Base-by-base conservation (phyloP, 30 jellyfish, hydroid and myxozoan genomes). In the Aurelia coerulea region DNA sequence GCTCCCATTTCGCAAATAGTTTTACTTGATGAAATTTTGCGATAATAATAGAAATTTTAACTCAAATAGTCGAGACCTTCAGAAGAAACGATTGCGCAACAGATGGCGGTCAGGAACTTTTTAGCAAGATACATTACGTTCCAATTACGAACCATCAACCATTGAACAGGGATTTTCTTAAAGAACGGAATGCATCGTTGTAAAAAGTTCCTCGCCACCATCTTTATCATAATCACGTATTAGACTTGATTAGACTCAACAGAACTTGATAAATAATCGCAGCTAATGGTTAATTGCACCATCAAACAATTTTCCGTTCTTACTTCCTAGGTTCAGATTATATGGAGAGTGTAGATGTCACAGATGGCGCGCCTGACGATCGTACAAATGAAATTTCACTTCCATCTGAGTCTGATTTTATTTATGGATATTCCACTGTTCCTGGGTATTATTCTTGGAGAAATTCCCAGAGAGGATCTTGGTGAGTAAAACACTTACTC, bases 371-470 rank as follows among this genome's bases (percentile, higher is more conserved):
- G 33, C 90, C n/a, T 59, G 97, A 84, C 71, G 89, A 94, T 66
- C 90, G 96, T 10, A 78, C 97, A 17, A 95, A 95, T 75, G 99
- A 95, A 37, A 82, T 95, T 19, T 84, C 99, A 6, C 84, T 95
- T 37, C 99, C 99, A 14, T 35, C 95, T 34, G 99, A 95, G 68
- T 81, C 99, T 4, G 99, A 95, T 73, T 95, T 95, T 78, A 23
- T 95, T 34, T 95, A 87, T 81, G 99, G 97, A 5, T 95, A 95
- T 59, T 95, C 99, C 33, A 95, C 99, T n/a, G 99, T 95, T 11
- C 99, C 99, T 5, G 99, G 99, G 16, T 95, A 89, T 77, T 95
- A 90, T 69, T 95, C 99, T 2, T 95, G 99, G 99, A 86, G 99
- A 74, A 95, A 95, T 71, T 95, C 99, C 32, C 89, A 81, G 42